phyloP scores from a whole-genome alignment of 2,888 invertebrate genomes.

The Embidobia sp. region DNA sequence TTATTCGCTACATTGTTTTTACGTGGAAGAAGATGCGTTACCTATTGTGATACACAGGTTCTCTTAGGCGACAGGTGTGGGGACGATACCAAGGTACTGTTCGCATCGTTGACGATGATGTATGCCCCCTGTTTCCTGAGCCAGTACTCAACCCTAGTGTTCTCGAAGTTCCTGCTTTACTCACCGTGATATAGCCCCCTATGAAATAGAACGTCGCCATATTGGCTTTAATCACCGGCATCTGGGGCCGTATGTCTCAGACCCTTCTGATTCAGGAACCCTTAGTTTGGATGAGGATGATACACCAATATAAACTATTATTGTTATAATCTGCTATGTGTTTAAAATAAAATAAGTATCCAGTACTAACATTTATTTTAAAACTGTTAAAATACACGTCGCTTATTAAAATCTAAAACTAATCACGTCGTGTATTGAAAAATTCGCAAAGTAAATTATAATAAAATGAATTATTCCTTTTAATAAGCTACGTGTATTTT shows the following conservation, averaged over 20 bases:
- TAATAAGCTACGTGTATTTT: no score
- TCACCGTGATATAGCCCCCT: constrained; percentile 13
- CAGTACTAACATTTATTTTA: no score
- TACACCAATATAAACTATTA: no score
- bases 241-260: constrained; percentile 15
- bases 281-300: no score
- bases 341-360: no score
- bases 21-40: constrained; percentile 1
- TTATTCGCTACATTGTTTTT: no score
- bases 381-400: no score
- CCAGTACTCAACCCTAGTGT: constrained; percentile 27
- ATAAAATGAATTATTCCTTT: no score
- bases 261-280: constrained; percentile 14
- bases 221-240: constrained; percentile 33
- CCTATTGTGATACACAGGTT: constrained; percentile 9
- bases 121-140: constrained; percentile 14
- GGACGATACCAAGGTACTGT: constrained; percentile 14
- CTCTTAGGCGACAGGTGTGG: constrained; percentile 8
- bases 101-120: constrained; percentile 38
- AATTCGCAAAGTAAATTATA: no score
- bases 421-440: no score
- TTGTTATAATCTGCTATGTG: no score
- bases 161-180: constrained; percentile 39
- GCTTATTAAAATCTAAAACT: no score
- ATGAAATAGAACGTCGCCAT: constrained; percentile 14